Evolutionary conservation across 1,140 invertebrate species (phyloP).

Genomic region (Brachionus rotundiformis): DNA sequence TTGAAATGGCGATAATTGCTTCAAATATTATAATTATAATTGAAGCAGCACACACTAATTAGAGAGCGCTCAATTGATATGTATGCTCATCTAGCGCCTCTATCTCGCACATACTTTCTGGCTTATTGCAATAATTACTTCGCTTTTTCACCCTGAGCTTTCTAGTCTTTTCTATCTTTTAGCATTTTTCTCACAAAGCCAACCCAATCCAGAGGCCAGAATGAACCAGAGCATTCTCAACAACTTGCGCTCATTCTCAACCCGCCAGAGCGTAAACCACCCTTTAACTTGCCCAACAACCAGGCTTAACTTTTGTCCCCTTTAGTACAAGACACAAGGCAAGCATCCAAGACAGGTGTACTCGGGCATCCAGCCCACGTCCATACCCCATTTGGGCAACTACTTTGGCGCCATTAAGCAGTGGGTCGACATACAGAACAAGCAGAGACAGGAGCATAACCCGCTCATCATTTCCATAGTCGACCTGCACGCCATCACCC

Average conservation of each 20-base stretch:
- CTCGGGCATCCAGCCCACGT: conserved; percentile 94
- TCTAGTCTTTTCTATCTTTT: conserved; percentile 30
- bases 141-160: not conserved
- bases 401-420: conserved; percentile 88
- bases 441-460: conserved; percentile 55
- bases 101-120: not conserved
- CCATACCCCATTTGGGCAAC: conserved; percentile 88
- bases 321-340: not conserved
- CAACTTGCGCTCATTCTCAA: conserved; percentile 70
- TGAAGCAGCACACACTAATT: not conserved
- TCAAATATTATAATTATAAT: conserved; percentile 7
- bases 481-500: conserved; percentile 90
- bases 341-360: conserved; percentile 67
- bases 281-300: not conserved
- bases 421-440: conserved; percentile 81
- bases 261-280: not conserved
- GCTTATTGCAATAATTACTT: not conserved
- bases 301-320: not conserved
- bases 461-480: conserved; percentile 73
- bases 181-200: conserved; percentile 29
- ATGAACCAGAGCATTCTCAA: not conserved
- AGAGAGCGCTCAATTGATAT: not conserved
- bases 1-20: not conserved
- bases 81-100: not conserved
- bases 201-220: not conserved